phyloP scores from a whole-genome alignment of 2,113 vertebrate species.

The Ranitomeya imitator region DNA sequence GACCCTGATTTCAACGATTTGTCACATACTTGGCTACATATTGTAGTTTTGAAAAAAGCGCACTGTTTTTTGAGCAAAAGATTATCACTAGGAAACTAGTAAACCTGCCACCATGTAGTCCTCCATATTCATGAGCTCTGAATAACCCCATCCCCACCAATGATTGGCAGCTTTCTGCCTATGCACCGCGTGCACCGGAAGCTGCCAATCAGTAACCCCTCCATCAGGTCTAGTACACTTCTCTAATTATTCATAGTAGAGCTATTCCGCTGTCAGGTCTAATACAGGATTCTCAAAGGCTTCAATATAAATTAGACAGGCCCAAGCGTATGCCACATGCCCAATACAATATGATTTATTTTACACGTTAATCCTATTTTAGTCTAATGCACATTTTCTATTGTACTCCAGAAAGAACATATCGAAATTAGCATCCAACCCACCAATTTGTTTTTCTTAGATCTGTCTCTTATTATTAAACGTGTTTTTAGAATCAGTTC shows the following conservation, averaged over 20 bases:
- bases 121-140: no score
- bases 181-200: no score
- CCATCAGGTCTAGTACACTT: not conserved
- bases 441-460: not conserved
- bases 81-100: not conserved
- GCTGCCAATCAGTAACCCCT: not conserved
- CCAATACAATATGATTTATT: not conserved
- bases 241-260: not conserved
- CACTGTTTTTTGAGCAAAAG: no score
- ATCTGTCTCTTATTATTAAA: slow-evolving; percentile 6
- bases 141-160: no score
- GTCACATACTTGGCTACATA: no score
- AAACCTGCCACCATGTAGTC: no score
- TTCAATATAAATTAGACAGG: not conserved
- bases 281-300: not conserved
- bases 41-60: no score
- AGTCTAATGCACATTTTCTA: not conserved
- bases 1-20: no score
- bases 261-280: not conserved
- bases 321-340: not conserved
- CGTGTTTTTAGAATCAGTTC: slow-evolving; percentile 17
- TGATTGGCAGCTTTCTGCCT: no score
- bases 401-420: not conserved
- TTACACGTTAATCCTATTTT: not conserved
- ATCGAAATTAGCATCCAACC: not conserved